phyloP scores from a whole-genome alignment of 2,888 invertebrate species.

The Serrognathus titanus region DNA sequence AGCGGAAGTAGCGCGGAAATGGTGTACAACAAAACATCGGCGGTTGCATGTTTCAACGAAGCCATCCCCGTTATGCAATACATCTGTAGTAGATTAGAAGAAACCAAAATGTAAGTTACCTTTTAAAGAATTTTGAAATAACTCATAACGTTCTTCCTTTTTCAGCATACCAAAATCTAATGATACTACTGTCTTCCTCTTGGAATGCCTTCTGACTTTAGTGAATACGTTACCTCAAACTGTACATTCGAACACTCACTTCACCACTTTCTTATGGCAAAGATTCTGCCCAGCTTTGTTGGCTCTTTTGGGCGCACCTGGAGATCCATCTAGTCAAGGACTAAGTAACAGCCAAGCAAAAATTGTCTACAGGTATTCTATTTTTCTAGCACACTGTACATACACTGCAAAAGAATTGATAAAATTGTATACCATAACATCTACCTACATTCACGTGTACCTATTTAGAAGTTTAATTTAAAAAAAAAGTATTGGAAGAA shows the following conservation, averaged over 20 bases:
- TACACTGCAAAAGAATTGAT: too few species aligned
- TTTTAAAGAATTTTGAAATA: slow-evolving; percentile 1
- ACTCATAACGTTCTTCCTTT: slow-evolving; percentile 11
- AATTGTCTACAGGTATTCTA: slow-evolving; percentile 77
- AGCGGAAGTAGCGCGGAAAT: slow-evolving; percentile 53
- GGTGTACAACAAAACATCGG: slow-evolving; percentile 58
- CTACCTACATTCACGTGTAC: too few species aligned
- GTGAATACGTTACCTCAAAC: slow-evolving; percentile 79
- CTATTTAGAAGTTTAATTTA: too few species aligned
- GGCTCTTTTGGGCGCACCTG: slow-evolving; percentile 82
- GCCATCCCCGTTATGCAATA: slow-evolving; percentile 88
- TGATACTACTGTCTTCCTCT: slow-evolving; percentile 69
- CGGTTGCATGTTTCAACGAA: slow-evolving; percentile 84
- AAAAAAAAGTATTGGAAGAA: too few species aligned
- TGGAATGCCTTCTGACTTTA: slow-evolving; percentile 83
- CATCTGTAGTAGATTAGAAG: slow-evolving; percentile 79
- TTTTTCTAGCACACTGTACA: not conserved
- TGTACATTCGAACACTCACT: slow-evolving; percentile 79
- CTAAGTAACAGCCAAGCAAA: slow-evolving; percentile 83
- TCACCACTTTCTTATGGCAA: slow-evolving; percentile 88
- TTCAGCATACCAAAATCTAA: slow-evolving; percentile 61
- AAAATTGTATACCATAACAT: too few species aligned
- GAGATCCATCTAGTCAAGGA: slow-evolving; percentile 72
- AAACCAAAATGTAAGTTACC: slow-evolving; percentile 66
- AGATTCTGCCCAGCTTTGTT: slow-evolving; percentile 88